Evolutionary conservation across 2,888 invertebrate genomes (phyloP), one percentile per base, ranked within the genome.

Genomic region (Seladonia tumulorum): DNA sequence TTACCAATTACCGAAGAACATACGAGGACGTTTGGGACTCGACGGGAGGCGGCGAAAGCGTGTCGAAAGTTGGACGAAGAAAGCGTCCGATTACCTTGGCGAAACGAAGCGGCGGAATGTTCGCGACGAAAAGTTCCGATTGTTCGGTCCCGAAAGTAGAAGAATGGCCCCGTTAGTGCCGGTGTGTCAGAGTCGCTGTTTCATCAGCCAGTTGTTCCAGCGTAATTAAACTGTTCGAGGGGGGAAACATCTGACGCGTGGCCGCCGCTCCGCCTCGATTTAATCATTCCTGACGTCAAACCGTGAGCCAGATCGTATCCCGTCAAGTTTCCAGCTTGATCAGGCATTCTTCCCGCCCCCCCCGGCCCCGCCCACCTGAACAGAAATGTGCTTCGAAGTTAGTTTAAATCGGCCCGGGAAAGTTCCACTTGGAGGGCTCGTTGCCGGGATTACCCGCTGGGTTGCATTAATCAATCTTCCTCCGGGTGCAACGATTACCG

Each of bases 381-480:
- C 60, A 14, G 35, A 45, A 79, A 60, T 42, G 66, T 66, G 66
- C 49, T 45, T 35, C 45, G 29, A 80, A 82, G 53, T 82, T 78
- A 47, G 66, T 78, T 72, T 42, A 71, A 82, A 80, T 53, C 47
- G 25, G 42, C 22, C 22, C 35, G 25, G 18, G 75, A 73, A 82
- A 82, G 81, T 80, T 80, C 10, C 14, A 42, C 35, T 22, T 25
- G 22, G 39, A 35, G 68, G 42, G 29, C 45, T 80, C 81, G 49
- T 71, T 57, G 22, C 29, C 42, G 10, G 35, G n/a, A 29, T 53
- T 42, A n/a, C 71, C 22, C 47, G 42, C 3, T 29, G 18, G 18
- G 8, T 35, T 66, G 18, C 66, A 25, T 82, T 82, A 82, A 82
- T 82, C 73, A 81, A 81, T 53, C 49, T 66, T 18, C 29, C 29